Percentiles rank a stretch among this genome's conserved stretches.
Evolutionary conservation across 2,797 vertebrate genomes (phyloP).

Genomic region (Aldrovandia affinis): DNA sequence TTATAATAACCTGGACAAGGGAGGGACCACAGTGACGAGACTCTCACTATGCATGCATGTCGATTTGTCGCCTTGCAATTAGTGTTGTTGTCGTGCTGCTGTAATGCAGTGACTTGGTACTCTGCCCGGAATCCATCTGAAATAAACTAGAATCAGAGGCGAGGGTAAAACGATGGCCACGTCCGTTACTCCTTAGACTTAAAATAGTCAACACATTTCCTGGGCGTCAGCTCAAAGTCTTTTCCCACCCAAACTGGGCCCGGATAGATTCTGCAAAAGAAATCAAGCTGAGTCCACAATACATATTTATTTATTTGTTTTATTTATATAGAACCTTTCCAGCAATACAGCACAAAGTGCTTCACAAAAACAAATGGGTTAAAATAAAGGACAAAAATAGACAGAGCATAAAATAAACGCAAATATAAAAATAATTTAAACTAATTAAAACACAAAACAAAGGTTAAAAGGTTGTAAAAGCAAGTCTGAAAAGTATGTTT

Average conservation of each 20-base stretch:
- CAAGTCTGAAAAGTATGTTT: too few species aligned
- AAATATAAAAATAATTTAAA: too few species aligned
- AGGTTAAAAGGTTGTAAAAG: too few species aligned
- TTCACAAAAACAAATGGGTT: too few species aligned
- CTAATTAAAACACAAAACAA: too few species aligned
- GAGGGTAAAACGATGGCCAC: background rate
- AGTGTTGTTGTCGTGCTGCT: slow-evolving; percentile 24
- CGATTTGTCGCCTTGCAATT: background rate
- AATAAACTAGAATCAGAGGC: slow-evolving; percentile 17
- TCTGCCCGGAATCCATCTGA: slow-evolving; percentile 31
- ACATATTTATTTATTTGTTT: background rate
- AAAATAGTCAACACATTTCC: slow-evolving; percentile 32
- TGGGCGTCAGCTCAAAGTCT: background rate
- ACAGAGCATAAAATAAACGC: too few species aligned
- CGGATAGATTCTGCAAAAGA: background rate
- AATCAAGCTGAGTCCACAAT: background rate
- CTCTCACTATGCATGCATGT: background rate
- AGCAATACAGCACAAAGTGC: too few species aligned
- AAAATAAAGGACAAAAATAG: too few species aligned
- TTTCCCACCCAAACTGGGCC: background rate
- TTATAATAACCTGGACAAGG: too few species aligned
- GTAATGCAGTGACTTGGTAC: slow-evolving; percentile 29
- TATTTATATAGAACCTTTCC: too few species aligned
- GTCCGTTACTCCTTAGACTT: background rate
- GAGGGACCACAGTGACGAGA: background rate